Conservation (phyloP, 2,797 vertebrate genomes). For the Notolabrus celidotus region DNA sequence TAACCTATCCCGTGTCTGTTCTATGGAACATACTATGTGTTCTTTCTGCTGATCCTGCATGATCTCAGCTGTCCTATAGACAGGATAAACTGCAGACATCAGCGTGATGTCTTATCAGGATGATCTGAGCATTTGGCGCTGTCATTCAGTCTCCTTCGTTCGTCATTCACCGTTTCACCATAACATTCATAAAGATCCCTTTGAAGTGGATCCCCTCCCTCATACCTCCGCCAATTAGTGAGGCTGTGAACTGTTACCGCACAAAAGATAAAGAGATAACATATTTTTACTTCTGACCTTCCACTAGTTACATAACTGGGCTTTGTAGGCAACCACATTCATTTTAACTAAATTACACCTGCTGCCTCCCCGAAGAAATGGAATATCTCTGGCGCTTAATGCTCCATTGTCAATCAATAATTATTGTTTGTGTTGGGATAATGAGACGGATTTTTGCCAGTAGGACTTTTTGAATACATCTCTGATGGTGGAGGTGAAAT, state of each 20-base stretch:
- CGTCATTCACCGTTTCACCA: constrained; percentile 22
- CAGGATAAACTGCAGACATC: constrained; percentile 3
- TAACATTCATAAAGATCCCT: constrained; percentile 31
- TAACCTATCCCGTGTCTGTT: constrained; percentile 1
- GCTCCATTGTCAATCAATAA: neutral
- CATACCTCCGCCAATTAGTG: constrained; percentile 41
- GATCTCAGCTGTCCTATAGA: constrained; percentile 9
- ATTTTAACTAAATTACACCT: constrained; percentile 27
- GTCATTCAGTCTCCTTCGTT: constrained; percentile 41
- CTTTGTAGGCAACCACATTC: neutral
- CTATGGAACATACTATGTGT: neutral
- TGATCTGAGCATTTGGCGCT: constrained; percentile 51
- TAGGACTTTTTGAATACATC: constrained; percentile 5
- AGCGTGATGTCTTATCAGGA: constrained; percentile 29
- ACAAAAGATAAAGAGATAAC: constrained; percentile 48
- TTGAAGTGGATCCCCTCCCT: constrained; percentile 60
- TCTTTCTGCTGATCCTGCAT: constrained; percentile 1
- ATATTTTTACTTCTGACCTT: constrained; percentile 67
- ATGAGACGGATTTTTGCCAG: neutral
- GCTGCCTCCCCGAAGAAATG: neutral
- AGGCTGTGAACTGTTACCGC: constrained; percentile 41
- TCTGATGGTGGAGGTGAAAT: constrained; percentile 4
- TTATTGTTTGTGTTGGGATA: neutral
- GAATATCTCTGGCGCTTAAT: neutral
- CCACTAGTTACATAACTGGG: constrained; percentile 48